A percentile compares a stretch with the other conserved stretches of the same genome.
phyloP scores from a whole-genome alignment of 2,888 invertebrate species.

The Mamestra brassicae region DNA sequence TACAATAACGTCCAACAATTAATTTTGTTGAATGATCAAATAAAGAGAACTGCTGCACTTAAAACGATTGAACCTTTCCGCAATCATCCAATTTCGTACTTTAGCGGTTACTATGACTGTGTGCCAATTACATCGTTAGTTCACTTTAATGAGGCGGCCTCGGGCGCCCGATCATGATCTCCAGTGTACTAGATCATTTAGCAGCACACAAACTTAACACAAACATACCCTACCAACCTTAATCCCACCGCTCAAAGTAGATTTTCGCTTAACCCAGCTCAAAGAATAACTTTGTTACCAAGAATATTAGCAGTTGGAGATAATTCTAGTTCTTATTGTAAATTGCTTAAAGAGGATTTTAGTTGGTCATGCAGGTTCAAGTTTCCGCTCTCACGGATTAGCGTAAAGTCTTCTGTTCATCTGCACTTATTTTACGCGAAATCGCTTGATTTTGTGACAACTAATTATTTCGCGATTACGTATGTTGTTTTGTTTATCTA shows the following conservation, averaged over 20 bases:
- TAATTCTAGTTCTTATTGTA: constrained; percentile 66
- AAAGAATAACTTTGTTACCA: constrained; percentile 25
- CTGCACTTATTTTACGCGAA: constrained; percentile 16
- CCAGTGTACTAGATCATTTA: constrained; percentile 73
- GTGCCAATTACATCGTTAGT: constrained; percentile 87
- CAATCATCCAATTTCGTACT: constrained; percentile 74
- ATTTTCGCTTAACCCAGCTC: constrained; percentile 30
- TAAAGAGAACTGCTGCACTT: not conserved
- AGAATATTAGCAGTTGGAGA: constrained; percentile 61
- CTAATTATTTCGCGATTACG: constrained; percentile 35
- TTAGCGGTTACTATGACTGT: constrained; percentile 70
- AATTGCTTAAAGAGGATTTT: constrained; percentile 65
- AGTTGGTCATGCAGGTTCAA: constrained; percentile 57
- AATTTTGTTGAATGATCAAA: not conserved
- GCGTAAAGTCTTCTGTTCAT: constrained; percentile 26
- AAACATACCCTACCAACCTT: constrained; percentile 45
- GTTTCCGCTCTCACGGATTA: constrained; percentile 57
- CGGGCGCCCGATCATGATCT: constrained; percentile 75
- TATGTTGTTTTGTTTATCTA: constrained; percentile 6
- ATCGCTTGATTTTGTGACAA: not conserved
- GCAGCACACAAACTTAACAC: constrained; percentile 61
- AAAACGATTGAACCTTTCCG: constrained; percentile 63
- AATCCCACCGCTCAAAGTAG: constrained; percentile 40
- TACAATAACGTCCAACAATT: not conserved
- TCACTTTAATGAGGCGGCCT: constrained; percentile 81